These are phyloP conservation scores for Mormyrus proboscirostris DNA, from an alignment of 2,797 vertebrate genomes.

Conservation along the genomic window DNA sequence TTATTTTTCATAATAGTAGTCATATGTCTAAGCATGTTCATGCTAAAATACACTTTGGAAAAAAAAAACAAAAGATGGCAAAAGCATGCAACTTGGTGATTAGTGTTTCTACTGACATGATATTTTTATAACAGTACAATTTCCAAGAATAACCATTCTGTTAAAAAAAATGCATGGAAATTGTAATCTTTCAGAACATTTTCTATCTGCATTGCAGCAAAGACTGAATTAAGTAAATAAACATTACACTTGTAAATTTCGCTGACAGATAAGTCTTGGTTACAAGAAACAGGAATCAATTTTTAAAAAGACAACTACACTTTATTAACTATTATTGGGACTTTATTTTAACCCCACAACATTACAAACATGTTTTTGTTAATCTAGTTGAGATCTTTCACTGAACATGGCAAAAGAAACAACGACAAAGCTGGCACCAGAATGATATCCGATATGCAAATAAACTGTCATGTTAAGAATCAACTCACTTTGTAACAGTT, in stretches of 20 bases:
- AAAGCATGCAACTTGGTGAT: conserved; percentile 29
- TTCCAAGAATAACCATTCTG: conserved; percentile 37
- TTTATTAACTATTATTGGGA: conserved; percentile 19
- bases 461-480: conserved; percentile 3
- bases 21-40: conserved; percentile 56
- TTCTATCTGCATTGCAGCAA: conserved; percentile 4
- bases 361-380: conserved; percentile 21
- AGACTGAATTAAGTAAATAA: conserved; percentile 41
- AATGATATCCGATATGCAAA: not conserved
- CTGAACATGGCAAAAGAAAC: conserved; percentile 11
- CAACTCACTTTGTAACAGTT: conserved; percentile 3
- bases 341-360: conserved; percentile 16
- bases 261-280: conserved; percentile 55
- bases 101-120: conserved; percentile 49
- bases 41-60: conserved; percentile 54
- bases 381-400: conserved; percentile 15
- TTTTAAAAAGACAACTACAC: conserved; percentile 20
- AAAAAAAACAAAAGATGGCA: conserved; percentile 43
- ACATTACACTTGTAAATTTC: conserved; percentile 64
- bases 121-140: conserved; percentile 39
- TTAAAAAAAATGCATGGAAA: conserved; percentile 27
- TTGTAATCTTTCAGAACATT: conserved; percentile 33
- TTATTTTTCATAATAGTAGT: conserved; percentile 59
- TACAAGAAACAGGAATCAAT: conserved; percentile 29
- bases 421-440: conserved; percentile 9